Conservation (phyloP, 2,113 vertebrate species). For the Candoia aspera region DNA sequence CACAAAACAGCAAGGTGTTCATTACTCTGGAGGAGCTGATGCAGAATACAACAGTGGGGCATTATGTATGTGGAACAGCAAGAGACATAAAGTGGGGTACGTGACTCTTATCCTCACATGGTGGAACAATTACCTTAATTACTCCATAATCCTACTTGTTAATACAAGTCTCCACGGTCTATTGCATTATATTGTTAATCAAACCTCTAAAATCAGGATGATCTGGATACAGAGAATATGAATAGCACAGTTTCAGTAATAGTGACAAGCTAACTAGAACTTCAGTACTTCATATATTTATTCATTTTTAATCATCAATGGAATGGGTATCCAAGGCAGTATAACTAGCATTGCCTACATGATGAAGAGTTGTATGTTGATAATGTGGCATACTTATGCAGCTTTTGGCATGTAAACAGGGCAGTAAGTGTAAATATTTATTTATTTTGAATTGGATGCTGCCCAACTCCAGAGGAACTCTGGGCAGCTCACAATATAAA, state of each 20-base stretch:
- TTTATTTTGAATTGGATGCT: neutral
- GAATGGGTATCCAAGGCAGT: neutral
- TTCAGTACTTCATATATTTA: neutral
- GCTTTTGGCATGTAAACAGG: neutral
- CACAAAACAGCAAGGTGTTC: slow-evolving; percentile 3
- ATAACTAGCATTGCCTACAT: neutral
- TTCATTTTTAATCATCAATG: neutral
- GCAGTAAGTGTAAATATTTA: neutral
- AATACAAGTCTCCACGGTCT: slow-evolving; percentile 27
- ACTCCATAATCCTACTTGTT: slow-evolving; percentile 21
- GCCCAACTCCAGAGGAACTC: neutral
- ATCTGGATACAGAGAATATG: slow-evolving; percentile 40
- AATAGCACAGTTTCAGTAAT: slow-evolving; percentile 49
- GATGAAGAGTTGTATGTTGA: neutral
- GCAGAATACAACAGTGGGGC: neutral
- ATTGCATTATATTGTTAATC: slow-evolving; percentile 38
- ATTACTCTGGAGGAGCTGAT: slow-evolving; percentile 11
- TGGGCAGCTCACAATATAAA: neutral
- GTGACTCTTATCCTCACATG: neutral
- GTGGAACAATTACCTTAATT: neutral
- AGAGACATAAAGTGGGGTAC: neutral
- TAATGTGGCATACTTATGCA: neutral
- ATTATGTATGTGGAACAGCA: neutral
- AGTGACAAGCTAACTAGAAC: neutral
- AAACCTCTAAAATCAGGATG: neutral